Percentiles rank a stretch among this genome's conserved stretches.
Evolutionary conservation across 2,888 invertebrate species (phyloP).

Genomic region (Cremastobaeus sp.): DNA sequence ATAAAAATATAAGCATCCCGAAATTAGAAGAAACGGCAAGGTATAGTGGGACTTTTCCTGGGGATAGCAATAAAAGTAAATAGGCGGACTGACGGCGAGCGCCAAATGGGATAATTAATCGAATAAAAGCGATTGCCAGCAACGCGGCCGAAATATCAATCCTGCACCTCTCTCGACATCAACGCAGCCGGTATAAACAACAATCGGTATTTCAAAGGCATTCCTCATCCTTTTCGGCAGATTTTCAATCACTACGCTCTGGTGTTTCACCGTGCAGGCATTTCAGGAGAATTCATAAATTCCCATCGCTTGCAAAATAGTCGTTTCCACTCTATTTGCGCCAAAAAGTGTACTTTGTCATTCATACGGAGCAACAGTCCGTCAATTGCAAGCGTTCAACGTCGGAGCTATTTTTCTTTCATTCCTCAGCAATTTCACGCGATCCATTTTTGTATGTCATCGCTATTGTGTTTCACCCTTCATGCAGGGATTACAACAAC

Average conservation of each 20-base stretch:
- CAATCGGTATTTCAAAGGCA: slow-evolving; percentile 10
- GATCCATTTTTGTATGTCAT: too few species aligned
- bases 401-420: too few species aligned
- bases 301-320: slow-evolving; percentile 5
- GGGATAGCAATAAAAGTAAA: too few species aligned
- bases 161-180: too few species aligned
- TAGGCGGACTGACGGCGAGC: too few species aligned
- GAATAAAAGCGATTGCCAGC: not conserved
- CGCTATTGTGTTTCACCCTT: too few species aligned
- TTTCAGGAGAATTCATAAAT: slow-evolving; percentile 27
- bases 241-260: slow-evolving; percentile 18
- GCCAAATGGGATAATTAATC: slow-evolving; percentile 8
- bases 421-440: too few species aligned
- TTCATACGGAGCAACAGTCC: slow-evolving; percentile 1
- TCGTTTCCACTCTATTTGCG: not conserved
- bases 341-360: not conserved
- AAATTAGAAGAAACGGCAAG: not conserved
- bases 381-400: too few species aligned
- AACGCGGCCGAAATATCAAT: too few species aligned
- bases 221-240: slow-evolving; percentile 17
- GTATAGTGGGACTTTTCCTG: too few species aligned
- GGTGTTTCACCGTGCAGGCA: slow-evolving; percentile 12
- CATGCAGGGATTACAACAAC: too few species aligned
- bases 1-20: not conserved
- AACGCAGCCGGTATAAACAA: slow-evolving; percentile 13